Evolutionary conservation across 2,113 vertebrate species (phyloP).

Genomic region (Aplodontia rufa): DNA sequence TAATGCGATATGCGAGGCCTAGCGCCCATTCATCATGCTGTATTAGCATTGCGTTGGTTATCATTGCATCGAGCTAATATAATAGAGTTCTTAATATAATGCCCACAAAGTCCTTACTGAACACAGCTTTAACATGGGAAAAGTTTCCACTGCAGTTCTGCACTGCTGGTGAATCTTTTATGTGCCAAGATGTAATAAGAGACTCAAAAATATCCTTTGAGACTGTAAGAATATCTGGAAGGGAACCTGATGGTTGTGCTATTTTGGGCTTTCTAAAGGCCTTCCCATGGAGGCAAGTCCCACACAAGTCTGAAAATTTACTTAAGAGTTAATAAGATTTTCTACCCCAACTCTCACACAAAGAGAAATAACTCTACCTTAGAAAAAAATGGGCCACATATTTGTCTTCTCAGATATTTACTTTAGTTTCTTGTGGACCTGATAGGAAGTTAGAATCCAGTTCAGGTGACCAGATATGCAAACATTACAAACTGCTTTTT

Average conservation of each 20-base stretch:
- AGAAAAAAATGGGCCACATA: background rate
- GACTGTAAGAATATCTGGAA: slow-evolving; percentile 35
- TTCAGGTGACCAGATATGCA: background rate
- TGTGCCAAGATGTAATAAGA: slow-evolving; percentile 65
- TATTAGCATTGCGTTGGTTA: slow-evolving; percentile 73
- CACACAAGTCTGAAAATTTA: slow-evolving; percentile 58
- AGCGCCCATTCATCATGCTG: slow-evolving; percentile 81
- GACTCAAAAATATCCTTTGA: slow-evolving; percentile 62
- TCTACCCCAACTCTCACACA: background rate
- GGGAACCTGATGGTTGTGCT: slow-evolving; percentile 61
- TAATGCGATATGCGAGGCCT: slow-evolving; percentile 77
- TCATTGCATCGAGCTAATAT: slow-evolving; percentile 77
- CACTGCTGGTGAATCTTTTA: slow-evolving; percentile 71
- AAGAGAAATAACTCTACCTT: background rate
- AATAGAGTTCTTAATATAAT: slow-evolving; percentile 77
- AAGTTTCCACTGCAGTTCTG: slow-evolving; percentile 74
- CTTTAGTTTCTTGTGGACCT: background rate
- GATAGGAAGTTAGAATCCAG: background rate
- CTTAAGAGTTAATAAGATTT: slow-evolving; percentile 64
- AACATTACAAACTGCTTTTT: background rate
- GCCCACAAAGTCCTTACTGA: slow-evolving; percentile 69
- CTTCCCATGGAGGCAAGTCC: background rate
- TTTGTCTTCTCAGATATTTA: background rate
- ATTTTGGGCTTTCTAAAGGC: slow-evolving; percentile 48
- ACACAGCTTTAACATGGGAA: slow-evolving; percentile 70